A percentile compares a stretch with the other conserved stretches of the same genome.
These are phyloP conservation scores for Piprites chloris DNA, from an alignment of 2,113 vertebrate species.

Conservation along the genomic window DNA sequence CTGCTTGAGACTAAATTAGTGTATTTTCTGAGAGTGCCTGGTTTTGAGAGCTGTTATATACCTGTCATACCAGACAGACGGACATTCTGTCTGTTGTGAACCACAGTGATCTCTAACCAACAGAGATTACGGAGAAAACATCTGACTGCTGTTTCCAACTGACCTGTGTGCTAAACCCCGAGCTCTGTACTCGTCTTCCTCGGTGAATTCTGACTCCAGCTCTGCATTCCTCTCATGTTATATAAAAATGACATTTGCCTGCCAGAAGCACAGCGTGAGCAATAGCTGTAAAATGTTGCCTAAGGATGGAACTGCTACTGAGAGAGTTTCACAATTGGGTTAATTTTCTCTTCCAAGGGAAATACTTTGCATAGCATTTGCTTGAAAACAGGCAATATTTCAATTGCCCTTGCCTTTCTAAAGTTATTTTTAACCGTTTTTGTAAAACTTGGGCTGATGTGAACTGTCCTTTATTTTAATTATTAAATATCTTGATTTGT, in stretches of 20 bases:
- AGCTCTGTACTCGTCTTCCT: neutral
- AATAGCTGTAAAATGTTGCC: slow-evolving; percentile 37
- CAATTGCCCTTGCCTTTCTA: neutral
- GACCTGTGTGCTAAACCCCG: neutral
- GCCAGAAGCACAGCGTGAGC: neutral
- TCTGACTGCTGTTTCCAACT: neutral
- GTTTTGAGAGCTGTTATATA: neutral
- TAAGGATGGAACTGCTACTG: slow-evolving; percentile 19
- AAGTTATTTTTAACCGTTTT: neutral
- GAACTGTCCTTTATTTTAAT: neutral
- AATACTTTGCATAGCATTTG: slow-evolving; percentile 9
- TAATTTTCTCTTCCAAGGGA: slow-evolving; percentile 20
- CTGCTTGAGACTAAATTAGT: neutral
- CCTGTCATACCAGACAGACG: neutral
- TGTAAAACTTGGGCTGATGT: neutral
- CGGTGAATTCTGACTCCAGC: slow-evolving; percentile 17
- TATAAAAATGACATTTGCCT: slow-evolving; percentile 30
- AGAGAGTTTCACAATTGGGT: slow-evolving; percentile 11
- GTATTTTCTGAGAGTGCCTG: neutral
- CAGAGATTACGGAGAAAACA: neutral
- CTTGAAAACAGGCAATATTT: slow-evolving; percentile 1
- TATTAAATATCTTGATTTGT: neutral
- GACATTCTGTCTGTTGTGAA: neutral
- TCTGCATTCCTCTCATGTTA: neutral
- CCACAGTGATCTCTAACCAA: neutral